phyloP scores from a whole-genome alignment of 2,113 vertebrate genomes.

The Bos javanicus region DNA sequence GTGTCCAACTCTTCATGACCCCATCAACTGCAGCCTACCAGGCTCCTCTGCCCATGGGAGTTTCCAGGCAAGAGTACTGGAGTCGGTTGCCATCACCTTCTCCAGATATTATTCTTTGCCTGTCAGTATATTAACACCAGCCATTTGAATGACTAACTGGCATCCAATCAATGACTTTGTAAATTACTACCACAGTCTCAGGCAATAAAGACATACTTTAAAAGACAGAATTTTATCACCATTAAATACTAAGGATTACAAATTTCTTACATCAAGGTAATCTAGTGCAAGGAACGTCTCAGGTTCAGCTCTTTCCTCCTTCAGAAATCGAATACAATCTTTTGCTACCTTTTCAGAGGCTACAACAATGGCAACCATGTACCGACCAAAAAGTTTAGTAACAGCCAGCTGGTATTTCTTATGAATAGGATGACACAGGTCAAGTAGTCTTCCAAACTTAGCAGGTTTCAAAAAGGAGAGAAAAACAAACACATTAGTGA shows the following conservation, averaged over 20 bases:
- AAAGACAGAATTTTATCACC: background rate
- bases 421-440: slow-evolving; percentile 94
- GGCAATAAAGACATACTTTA: background rate
- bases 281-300: slow-evolving; percentile 96
- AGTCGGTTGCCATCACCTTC: background rate
- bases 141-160: background rate
- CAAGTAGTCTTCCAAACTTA: slow-evolving; percentile 92
- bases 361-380: slow-evolving; percentile 93
- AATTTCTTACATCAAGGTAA: slow-evolving; percentile 89
- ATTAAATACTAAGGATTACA: background rate
- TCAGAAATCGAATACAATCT: slow-evolving; percentile 92
- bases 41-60: background rate
- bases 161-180: background rate
- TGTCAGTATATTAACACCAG: background rate
- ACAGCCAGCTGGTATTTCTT: slow-evolving; percentile 96
- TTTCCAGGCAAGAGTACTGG: background rate
- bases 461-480: slow-evolving; percentile 21
- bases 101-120: background rate
- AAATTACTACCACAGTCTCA: background rate
- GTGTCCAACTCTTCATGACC: background rate
- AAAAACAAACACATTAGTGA: slow-evolving; percentile 21
- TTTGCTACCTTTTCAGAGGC: slow-evolving; percentile 88
- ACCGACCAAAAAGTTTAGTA: slow-evolving; percentile 92
- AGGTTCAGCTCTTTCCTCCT: slow-evolving; percentile 90
- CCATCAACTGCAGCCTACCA: background rate